phyloP scores from a whole-genome alignment of 2,888 invertebrate species.

The Terebella lapidaria region DNA sequence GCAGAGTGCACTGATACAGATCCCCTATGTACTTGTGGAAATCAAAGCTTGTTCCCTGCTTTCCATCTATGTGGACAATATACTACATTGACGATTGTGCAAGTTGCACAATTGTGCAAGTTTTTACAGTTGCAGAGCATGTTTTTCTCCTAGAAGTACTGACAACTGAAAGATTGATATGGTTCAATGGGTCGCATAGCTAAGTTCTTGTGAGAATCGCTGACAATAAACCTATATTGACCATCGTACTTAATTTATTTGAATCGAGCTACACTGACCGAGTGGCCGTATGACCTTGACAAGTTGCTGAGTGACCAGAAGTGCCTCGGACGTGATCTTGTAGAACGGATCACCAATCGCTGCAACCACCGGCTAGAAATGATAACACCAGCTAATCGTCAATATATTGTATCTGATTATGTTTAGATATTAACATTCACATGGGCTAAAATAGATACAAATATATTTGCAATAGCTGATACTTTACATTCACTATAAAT shows the following conservation, averaged over 20 bases:
- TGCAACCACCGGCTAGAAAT: constrained; percentile 67
- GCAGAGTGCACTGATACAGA: constrained; percentile 75
- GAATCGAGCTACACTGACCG: constrained; percentile 61
- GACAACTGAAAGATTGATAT: too few relatives aligned
- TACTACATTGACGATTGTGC: too few relatives aligned
- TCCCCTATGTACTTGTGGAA: constrained; percentile 72
- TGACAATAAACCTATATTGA: too few relatives aligned
- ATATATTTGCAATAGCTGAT: not conserved
- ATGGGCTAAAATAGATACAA: not conserved
- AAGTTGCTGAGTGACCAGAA: constrained; percentile 85
- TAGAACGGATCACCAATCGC: constrained; percentile 95
- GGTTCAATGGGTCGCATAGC: too few relatives aligned
- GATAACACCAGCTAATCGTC: too few relatives aligned
- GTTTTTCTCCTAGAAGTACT: too few relatives aligned
- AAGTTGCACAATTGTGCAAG: too few relatives aligned
- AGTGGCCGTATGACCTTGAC: constrained; percentile 85
- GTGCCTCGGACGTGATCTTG: constrained; percentile 95
- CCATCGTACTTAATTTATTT: too few relatives aligned
- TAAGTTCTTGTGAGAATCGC: too few relatives aligned
- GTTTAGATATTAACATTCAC: not conserved
- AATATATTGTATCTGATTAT: too few relatives aligned
- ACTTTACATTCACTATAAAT: not conserved
- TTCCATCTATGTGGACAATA: too few relatives aligned
- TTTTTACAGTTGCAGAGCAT: too few relatives aligned
- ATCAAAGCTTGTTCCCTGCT: constrained; percentile 58